Conservation (phyloP, 2,113 vertebrate species). For the Leptodactylus fuscus region DNA sequence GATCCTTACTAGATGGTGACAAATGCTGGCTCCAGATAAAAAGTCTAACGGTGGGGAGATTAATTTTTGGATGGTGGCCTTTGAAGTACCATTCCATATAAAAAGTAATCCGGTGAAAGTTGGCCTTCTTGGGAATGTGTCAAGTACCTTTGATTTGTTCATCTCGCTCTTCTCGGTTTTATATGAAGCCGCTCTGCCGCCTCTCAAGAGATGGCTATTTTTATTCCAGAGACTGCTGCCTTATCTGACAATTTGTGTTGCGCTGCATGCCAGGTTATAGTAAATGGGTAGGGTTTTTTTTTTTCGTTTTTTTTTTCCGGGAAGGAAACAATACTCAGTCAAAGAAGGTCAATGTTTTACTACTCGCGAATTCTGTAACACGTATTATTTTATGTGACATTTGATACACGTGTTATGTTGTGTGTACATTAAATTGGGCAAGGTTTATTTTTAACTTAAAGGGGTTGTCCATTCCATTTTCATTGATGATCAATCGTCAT, state of each 20-base stretch:
- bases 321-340: neutral
- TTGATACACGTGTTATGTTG: too few relatives aligned
- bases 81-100: constrained; percentile 58
- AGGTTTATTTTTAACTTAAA: too few relatives aligned
- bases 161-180: constrained; percentile 32
- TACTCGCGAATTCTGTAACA: too few relatives aligned
- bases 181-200: constrained; percentile 12
- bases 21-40: constrained; percentile 77
- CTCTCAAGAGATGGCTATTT: constrained; percentile 43
- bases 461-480: too few relatives aligned
- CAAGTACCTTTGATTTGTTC: constrained; percentile 58
- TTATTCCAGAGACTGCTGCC: constrained; percentile 28
- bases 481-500: too few relatives aligned
- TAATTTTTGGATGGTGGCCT: constrained; percentile 66
- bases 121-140: constrained; percentile 55
- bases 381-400: neutral
- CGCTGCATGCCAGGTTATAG: neutral
- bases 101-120: constrained; percentile 60
- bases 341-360: neutral
- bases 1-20: constrained; percentile 76
- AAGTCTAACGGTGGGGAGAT: constrained; percentile 69
- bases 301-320: constrained; percentile 25
- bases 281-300: neutral
- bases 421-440: too few relatives aligned
- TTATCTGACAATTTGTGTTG: constrained; percentile 31